phyloP scores from a whole-genome alignment of 2,888 invertebrate species.

The Pseudococcus longispinus region DNA sequence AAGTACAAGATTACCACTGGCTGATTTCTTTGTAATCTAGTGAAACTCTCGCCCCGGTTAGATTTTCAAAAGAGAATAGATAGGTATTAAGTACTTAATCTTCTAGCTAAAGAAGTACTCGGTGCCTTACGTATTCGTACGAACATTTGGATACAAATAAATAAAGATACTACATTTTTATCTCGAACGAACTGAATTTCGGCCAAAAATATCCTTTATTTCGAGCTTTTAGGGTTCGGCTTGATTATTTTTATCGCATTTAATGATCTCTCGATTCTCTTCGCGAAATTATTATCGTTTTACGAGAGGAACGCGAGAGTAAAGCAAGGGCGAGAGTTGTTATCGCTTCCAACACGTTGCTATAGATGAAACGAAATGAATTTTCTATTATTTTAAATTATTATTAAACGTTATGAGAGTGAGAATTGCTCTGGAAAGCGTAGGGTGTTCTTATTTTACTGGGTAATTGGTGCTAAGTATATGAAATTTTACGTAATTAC shows the following conservation, averaged over 20 bases:
- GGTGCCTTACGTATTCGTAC: not conserved
- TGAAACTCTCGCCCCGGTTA: not conserved
- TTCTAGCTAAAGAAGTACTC: not conserved
- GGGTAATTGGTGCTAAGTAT: not conserved
- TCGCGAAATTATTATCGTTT: not conserved
- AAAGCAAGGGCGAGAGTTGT: not conserved
- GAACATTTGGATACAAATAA: not conserved
- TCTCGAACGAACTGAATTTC: not conserved
- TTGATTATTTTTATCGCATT: slow-evolving; percentile 7
- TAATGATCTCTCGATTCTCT: slow-evolving; percentile 3
- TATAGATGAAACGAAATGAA: not conserved
- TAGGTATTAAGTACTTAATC: not conserved
- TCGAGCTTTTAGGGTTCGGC: not conserved
- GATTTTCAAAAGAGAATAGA: not conserved
- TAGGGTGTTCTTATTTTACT: not conserved
- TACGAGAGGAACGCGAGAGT: not conserved
- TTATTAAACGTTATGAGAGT: not conserved
- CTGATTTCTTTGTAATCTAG: not conserved
- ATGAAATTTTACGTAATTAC: not conserved
- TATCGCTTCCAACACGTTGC: not conserved
- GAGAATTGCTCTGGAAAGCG: not conserved
- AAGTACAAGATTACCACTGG: not conserved
- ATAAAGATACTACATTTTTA: slow-evolving; percentile 11
- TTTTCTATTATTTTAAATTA: not conserved
- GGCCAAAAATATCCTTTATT: not conserved